These are phyloP conservation scores for Nomada flava DNA, from an alignment of 2,888 invertebrate genomes.

Conservation along the genomic window DNA sequence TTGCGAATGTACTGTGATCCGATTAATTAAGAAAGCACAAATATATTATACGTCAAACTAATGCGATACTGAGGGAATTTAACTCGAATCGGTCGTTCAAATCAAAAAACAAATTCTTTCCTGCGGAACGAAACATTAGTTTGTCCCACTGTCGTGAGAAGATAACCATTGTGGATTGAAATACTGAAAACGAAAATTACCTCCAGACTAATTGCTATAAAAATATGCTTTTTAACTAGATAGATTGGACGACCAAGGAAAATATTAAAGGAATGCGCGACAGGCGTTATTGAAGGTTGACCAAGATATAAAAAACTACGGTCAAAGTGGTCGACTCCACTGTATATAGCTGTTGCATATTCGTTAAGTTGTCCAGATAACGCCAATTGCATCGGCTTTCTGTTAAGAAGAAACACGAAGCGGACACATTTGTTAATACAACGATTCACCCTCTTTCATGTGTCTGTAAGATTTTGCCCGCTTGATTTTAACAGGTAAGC, in stretches of 20 bases:
- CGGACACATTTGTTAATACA: conserved; percentile 16
- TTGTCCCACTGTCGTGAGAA: too few species aligned
- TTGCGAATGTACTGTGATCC: too few species aligned
- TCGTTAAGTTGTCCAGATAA: conserved; percentile 35
- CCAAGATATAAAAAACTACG: conserved; percentile 43
- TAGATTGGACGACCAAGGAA: conserved; percentile 38
- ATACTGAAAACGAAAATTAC: too few species aligned
- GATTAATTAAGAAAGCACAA: too few species aligned
- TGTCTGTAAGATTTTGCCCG: neutral
- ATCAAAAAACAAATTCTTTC: too few species aligned
- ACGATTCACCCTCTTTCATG: conserved; percentile 7
- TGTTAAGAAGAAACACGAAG: conserved; percentile 5
- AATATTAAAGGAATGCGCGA: conserved; percentile 44
- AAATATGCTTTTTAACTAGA: conserved; percentile 41
- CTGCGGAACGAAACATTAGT: neutral
- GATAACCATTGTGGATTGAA: too few species aligned
- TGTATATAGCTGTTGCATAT: conserved; percentile 26
- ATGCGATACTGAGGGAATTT: too few species aligned
- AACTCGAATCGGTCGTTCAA: too few species aligned
- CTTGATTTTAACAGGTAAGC: conserved; percentile 1
- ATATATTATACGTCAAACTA: too few species aligned
- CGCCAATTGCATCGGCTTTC: conserved; percentile 32
- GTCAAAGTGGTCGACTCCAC: conserved; percentile 24
- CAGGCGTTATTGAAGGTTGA: conserved; percentile 40
- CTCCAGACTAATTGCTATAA: too few species aligned